Base-by-base conservation (phyloP, 2,797 vertebrate species). In the Poeciliopsis presidionis region DNA sequence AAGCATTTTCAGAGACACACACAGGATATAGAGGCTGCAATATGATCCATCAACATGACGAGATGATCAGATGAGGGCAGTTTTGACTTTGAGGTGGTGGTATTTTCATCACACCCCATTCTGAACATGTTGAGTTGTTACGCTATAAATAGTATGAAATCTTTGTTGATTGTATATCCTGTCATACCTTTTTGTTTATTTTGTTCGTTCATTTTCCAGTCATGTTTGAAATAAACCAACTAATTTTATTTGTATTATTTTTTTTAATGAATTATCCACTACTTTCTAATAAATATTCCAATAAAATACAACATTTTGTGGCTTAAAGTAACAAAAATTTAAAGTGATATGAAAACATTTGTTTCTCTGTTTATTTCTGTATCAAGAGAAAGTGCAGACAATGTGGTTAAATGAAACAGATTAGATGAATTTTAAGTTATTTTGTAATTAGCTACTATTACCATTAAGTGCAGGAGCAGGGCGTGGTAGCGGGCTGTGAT, bases 401-500 rank as follows among this genome's bases (percentile, higher is more conserved):
- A 63, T 20, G 33, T 65, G 33, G 18, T 11, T 3, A 18, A 39
- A 22, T 20, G 9, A 65, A 25, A 39, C 36, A 39, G 33, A 36
- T 65, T 65, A 20, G 33, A 65, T 36, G 1, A 25, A 41, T 39
- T 65, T 67, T 41, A 67, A 67, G 18, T 22, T 39, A 67, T 22
- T 69, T 69, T 41, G 61, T 22, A 39, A 65, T 36, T 41, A 33
- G 53, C 43, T 20, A 2, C 22, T 13, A 83, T 94, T 94, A 99
- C 98, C 95, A 97, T 83, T 71, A 98, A 92, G 75, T 95, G 96
- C 75, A 98, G 96, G 30, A 98, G 95, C 59, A 98, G 93, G 43
- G 96, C 95, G 76, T 99, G 98, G 90, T 98, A 99, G 72, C 95
- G 96, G 69, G 97, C 96, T 0, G 97, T 97, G 73, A 99, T 97